phyloP scores from a whole-genome alignment of 1,140 invertebrate genomes.

The Probaryconus sp. region DNA sequence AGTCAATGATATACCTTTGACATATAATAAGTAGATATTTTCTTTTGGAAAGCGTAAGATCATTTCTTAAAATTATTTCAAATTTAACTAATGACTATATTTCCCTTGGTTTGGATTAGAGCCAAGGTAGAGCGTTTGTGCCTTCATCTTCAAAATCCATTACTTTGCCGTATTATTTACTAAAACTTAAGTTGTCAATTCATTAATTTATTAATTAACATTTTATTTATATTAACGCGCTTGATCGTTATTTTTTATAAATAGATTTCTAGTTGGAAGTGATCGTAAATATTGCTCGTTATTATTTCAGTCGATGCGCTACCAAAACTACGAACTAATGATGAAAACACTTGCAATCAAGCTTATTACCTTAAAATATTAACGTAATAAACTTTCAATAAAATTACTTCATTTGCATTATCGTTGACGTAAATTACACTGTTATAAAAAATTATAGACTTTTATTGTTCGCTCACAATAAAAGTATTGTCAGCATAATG shows the following conservation, averaged over 20 bases:
- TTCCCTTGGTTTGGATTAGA: slow-evolving; percentile 23
- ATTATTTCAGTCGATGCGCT: slow-evolving; percentile 15
- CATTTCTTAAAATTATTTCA: slow-evolving; percentile 55
- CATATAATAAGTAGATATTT: slow-evolving; percentile 23
- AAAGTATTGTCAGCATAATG: too few relatives aligned
- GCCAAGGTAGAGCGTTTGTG: slow-evolving; percentile 43
- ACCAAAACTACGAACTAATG: slow-evolving; percentile 28
- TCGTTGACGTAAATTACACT: too few relatives aligned
- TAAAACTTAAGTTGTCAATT: slow-evolving; percentile 30
- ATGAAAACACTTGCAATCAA: slow-evolving; percentile 7
- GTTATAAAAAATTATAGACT: too few relatives aligned
- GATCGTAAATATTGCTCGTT: background rate
- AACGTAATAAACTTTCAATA: too few relatives aligned
- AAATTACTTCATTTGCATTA: too few relatives aligned
- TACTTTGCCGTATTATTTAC: slow-evolving; percentile 29
- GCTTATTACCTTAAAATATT: background rate
- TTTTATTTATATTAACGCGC: slow-evolving; percentile 27
- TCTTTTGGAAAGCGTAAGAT: slow-evolving; percentile 35
- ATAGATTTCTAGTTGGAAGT: slow-evolving; percentile 15
- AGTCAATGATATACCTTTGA: background rate
- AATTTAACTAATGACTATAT: slow-evolving; percentile 56
- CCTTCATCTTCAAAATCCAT: slow-evolving; percentile 21
- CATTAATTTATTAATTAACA: slow-evolving; percentile 38
- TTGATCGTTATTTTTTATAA: slow-evolving; percentile 19
- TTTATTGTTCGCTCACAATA: too few relatives aligned